Conservation (phyloP, 2,113 vertebrate species). For the Calonectris borealis region DNA sequence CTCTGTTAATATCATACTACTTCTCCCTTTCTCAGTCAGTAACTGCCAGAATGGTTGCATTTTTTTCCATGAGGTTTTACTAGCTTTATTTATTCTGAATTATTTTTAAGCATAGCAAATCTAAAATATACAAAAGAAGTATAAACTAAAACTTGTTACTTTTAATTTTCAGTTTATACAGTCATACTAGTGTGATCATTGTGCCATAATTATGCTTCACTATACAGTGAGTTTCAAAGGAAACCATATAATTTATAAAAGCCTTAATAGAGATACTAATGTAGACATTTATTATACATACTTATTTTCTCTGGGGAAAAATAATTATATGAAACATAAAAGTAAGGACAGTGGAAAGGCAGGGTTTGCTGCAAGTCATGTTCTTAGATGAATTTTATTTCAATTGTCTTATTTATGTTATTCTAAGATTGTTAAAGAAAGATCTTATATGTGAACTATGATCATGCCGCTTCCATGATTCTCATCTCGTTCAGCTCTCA, state of each 20-base stretch:
- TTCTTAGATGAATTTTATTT: not conserved
- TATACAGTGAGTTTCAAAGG: not conserved
- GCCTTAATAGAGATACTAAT: not conserved
- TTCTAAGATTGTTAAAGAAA: not conserved
- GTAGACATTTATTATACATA: not conserved
- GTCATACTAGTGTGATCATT: not conserved
- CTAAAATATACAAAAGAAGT: not conserved
- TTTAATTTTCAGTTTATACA: not conserved
- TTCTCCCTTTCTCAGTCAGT: not conserved
- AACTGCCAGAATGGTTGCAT: not conserved
- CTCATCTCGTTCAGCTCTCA: not conserved
- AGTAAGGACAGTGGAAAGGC: not conserved
- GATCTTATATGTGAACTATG: not conserved
- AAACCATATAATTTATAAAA: not conserved
- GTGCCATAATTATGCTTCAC: not conserved
- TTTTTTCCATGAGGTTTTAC: not conserved
- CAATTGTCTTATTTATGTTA: not conserved
- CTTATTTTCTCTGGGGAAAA: not conserved
- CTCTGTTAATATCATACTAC: not conserved
- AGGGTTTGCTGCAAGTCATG: not conserved
- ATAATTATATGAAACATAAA: not conserved
- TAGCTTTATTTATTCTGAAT: not conserved
- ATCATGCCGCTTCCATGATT: not conserved
- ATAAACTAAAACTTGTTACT: not conserved
- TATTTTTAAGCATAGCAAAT: not conserved